Percentiles rank a stretch among this genome's conserved stretches.
Conservation (phyloP, 2,113 vertebrate species). For the Peromyscus polionotus region DNA sequence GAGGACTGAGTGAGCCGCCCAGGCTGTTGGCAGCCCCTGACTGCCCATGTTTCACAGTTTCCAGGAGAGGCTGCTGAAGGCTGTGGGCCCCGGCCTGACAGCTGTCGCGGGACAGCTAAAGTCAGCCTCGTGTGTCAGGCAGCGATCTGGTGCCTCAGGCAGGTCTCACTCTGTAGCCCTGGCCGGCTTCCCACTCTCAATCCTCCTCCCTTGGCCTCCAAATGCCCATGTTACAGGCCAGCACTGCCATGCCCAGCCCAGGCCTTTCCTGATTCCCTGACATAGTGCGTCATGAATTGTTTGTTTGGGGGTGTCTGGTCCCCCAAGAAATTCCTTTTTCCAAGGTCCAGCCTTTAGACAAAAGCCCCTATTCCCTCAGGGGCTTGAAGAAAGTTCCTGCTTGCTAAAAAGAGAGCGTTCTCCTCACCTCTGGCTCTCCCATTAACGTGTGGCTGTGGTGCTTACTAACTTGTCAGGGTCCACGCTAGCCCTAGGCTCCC, state of each 20-base stretch:
- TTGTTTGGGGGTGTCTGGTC: neutral
- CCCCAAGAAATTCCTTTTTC: neutral
- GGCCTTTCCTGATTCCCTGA: neutral
- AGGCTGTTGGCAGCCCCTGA: rapidly evolving
- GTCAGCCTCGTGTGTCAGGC: neutral
- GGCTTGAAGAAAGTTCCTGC: neutral
- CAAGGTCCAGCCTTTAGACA: neutral
- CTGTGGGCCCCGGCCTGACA: neutral
- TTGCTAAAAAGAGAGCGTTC: neutral
- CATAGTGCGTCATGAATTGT: neutral
- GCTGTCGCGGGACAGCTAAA: neutral
- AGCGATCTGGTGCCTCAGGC: neutral
- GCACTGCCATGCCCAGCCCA: neutral
- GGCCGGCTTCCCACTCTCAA: neutral
- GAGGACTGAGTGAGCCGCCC: neutral
- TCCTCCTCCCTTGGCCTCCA: neutral
- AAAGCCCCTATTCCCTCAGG: neutral
- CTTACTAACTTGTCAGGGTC: neutral
- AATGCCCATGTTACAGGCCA: neutral
- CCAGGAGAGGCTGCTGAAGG: neutral
- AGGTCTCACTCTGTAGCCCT: neutral
- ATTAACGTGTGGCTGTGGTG: too few species aligned
- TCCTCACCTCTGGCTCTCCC: neutral
- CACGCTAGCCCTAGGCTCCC: neutral
- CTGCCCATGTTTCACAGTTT: neutral